Evolutionary conservation across 2,113 vertebrate genomes (phyloP).

Genomic region (Strix uralensis): DNA sequence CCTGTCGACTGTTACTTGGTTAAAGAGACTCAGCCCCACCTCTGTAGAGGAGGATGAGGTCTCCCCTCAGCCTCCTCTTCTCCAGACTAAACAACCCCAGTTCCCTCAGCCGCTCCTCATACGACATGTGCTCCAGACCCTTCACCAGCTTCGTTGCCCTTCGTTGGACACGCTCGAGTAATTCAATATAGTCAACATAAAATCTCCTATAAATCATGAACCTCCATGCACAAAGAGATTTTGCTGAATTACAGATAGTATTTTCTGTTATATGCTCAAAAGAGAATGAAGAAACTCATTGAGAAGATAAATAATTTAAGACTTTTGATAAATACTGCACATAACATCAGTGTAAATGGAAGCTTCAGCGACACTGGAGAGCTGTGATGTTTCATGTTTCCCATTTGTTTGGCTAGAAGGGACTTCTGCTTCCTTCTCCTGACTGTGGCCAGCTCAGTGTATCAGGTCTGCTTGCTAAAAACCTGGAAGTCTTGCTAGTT

Average conservation of each 20-base stretch:
- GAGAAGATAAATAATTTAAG: background rate
- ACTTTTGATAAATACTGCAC: background rate
- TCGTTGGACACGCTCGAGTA: no score
- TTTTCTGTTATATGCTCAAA: background rate
- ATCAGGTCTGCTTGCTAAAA: background rate
- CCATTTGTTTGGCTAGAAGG: background rate
- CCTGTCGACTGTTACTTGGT: no score
- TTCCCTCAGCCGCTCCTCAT: no score
- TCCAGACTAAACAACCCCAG: no score
- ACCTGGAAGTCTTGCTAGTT: background rate
- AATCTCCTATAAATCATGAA: background rate
- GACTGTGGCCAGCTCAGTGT: background rate
- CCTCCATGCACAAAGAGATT: background rate
- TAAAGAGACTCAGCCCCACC: no score
- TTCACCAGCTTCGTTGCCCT: no score
- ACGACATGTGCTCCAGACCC: no score
- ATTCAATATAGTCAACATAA: background rate
- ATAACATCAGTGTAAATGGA: background rate
- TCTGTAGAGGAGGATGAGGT: no score
- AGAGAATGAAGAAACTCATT: background rate
- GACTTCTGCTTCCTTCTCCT: background rate
- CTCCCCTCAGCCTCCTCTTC: no score
- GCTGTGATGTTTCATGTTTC: background rate
- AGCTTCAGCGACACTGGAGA: background rate
- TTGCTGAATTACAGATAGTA: background rate